These are phyloP conservation scores for Lagopus muta DNA, from an alignment of 2,113 vertebrate genomes.

Conservation along the genomic window DNA sequence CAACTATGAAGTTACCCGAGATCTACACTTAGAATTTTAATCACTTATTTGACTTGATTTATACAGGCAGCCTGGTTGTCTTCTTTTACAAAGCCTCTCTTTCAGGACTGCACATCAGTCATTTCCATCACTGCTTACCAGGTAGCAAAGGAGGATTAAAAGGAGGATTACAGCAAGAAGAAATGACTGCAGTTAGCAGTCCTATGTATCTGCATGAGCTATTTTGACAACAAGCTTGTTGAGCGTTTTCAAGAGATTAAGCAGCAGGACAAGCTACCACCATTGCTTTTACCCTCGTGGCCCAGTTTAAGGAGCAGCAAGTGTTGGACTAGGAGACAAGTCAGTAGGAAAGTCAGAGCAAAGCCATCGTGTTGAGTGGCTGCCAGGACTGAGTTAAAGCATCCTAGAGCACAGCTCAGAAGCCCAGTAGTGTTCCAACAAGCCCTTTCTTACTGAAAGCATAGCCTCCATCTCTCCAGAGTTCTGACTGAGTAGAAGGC, in stretches of 20 bases:
- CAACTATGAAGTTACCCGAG: no score
- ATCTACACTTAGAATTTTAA: neutral
- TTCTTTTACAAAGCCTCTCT: neutral
- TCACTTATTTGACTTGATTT: neutral
- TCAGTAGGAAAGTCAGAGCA: neutral
- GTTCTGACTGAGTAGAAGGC: neutral
- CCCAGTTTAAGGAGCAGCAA: neutral
- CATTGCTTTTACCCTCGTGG: neutral
- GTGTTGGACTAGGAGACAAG: accelerated
- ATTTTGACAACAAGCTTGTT: neutral
- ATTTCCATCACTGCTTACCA: no score
- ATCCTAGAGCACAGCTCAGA: neutral
- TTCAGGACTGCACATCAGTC: no score
- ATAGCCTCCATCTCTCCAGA: neutral
- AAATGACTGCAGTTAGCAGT: neutral
- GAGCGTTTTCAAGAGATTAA: neutral
- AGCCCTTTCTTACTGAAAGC: no score
- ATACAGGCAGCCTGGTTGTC: accelerated
- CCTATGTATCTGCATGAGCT: neutral
- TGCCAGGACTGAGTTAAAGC: neutral
- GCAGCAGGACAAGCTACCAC: neutral
- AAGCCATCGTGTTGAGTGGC: neutral
- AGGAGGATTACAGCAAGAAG: neutral
- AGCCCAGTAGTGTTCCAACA: neutral
- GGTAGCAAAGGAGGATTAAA: neutral